Percentiles rank a stretch among this genome's conserved stretches.
Evolutionary conservation across 2,113 vertebrate genomes (phyloP).

Genomic region (Dicerorhinus sumatrensis): DNA sequence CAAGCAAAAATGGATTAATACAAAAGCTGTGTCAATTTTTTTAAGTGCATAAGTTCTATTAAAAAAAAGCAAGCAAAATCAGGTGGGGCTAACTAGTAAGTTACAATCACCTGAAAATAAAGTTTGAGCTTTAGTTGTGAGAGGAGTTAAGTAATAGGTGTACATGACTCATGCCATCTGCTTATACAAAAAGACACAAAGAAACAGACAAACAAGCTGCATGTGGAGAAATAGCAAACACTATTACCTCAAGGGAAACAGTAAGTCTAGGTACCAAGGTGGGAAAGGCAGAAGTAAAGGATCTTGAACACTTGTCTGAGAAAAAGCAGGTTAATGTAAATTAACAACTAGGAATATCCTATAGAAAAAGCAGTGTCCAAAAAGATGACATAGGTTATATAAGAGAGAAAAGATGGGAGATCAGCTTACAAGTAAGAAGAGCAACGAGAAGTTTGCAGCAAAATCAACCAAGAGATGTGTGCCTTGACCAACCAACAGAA

Average conservation of each 20-base stretch:
- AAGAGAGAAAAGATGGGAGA: neutral
- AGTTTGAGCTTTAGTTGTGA: neutral
- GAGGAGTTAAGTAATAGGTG: neutral
- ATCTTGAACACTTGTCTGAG: neutral
- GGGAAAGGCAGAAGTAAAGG: neutral
- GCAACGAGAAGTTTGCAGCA: neutral
- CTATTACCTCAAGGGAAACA: neutral
- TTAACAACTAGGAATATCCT: neutral
- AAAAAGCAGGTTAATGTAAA: neutral
- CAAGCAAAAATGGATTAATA: neutral
- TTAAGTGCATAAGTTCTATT: neutral
- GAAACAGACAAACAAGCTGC: neutral
- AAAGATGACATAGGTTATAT: neutral
- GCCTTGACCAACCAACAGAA: neutral
- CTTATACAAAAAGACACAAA: neutral
- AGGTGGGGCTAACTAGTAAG: neutral
- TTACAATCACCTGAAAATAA: constrained; percentile 10
- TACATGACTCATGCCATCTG: neutral
- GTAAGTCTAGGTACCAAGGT: neutral
- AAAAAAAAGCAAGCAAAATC: constrained; percentile 20
- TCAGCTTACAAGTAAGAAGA: constrained; percentile 4
- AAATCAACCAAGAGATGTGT: neutral
- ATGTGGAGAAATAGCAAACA: neutral
- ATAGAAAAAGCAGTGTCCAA: neutral
- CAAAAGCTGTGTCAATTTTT: constrained; percentile 21